These are phyloP conservation scores for Pteruthius melanotis DNA, from an alignment of 2,113 vertebrate species.

Conservation along the genomic window DNA sequence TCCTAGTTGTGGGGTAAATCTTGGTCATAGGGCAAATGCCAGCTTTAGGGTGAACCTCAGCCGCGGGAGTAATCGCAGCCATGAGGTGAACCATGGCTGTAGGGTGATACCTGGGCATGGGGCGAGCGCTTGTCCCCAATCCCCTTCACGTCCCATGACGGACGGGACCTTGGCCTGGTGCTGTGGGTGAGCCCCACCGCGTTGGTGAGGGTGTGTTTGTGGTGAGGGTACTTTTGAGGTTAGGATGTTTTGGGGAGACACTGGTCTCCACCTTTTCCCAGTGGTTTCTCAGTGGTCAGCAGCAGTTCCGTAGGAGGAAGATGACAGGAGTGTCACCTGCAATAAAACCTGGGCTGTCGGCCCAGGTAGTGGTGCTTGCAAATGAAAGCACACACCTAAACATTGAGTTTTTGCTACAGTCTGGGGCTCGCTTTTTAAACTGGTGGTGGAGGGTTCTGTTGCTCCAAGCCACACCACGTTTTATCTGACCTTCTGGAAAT, in stretches of 20 bases:
- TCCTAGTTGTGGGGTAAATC: fast-evolving
- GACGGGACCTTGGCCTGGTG: fast-evolving
- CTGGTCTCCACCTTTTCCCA: fast-evolving
- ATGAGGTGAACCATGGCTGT: fast-evolving
- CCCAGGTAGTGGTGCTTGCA: not conserved
- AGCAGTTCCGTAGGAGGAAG: fast-evolving
- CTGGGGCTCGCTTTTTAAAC: not conserved
- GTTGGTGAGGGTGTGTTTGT: fast-evolving
- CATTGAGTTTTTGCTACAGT: not conserved
- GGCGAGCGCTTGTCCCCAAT: fast-evolving
- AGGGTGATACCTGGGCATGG: not conserved
- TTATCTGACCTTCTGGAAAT: not conserved
- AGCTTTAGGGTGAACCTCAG: fast-evolving
- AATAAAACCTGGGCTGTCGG: not conserved
- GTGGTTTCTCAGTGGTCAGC: fast-evolving
- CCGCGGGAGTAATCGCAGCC: not conserved
- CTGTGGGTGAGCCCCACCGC: fast-evolving
- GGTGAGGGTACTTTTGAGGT: not conserved
- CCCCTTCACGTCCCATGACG: fast-evolving
- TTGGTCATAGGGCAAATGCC: not conserved
- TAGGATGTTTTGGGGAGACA: fast-evolving
- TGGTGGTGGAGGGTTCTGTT: not conserved
- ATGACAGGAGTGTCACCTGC: not conserved
- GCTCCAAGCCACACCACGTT: not conserved
- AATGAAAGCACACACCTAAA: fast-evolving